Evolutionary conservation across 2,888 invertebrate species (phyloP), one percentile per base, ranked within the genome.

Genomic region (Xylota sylvarum): DNA sequence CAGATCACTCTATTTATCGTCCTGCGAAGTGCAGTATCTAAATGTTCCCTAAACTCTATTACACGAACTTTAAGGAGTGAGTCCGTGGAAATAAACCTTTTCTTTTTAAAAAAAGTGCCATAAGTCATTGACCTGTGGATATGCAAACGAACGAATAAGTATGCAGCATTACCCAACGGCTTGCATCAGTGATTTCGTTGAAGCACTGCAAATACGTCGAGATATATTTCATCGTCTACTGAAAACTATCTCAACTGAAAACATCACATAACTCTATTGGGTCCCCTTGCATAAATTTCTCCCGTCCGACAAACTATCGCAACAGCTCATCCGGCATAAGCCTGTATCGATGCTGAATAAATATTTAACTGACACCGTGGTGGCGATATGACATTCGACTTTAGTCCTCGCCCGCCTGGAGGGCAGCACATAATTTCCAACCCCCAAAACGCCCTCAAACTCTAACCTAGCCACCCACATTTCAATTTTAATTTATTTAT

Each of bases 401-500:
- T 48, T 27, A 9, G n/a, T 30, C 37, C 65, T 58, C 27, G 30
- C 64, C 55, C 5, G 30, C 7, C 35, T 6, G 10, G 32, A 10
- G 35, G 9, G 5, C 7, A 14, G 14, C 12, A 7, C 7, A 23
- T 56, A 56, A 48, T 2, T 14, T 30, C 64, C 70, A n/a, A 70
- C 64, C 46, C 69, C 43, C 37, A 35, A 30, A 9, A 12, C 17
- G 35, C 5, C 35, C 32, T 5, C 5, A 6, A 35, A 48, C 1
- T n/a, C 6, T 23, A 4, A 35, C 17, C 52, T 5, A 32, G n/a
- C 48, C 50, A 10, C 30, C 32, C 65, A 43, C 81, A 62, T 85
- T 80, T 80, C 80, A 76, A 56, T 76, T 85, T 85, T 76, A 85
- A 80, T 85, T 85, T 85, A 80, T 80, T 80, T 85, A 80, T 85